Conservation (phyloP, 2,113 vertebrate species). For the Pimephales promelas region DNA sequence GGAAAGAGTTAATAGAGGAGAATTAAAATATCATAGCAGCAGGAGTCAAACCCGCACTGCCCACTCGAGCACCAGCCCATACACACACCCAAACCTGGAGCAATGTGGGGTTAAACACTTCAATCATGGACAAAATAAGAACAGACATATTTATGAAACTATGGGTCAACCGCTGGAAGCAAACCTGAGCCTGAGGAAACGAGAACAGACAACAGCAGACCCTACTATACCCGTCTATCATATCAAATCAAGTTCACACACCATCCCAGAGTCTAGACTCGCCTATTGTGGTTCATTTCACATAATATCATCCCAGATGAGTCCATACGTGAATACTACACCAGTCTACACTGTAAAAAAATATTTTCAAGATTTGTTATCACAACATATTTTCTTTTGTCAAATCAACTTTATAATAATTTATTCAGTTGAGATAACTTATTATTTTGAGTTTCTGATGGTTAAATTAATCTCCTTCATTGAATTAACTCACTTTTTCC, state of each 20-base stretch:
- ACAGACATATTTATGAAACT: conserved; percentile 2
- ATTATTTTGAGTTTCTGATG: too few species aligned
- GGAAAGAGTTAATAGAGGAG: too few species aligned
- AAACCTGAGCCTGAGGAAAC: neutral
- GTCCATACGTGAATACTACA: neutral
- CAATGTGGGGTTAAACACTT: neutral
- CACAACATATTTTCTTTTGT: too few species aligned
- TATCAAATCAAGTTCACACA: neutral
- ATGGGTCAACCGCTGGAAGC: neutral
- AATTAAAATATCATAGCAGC: conserved; percentile 22
- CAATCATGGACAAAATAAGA: neutral
- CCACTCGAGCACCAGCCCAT: neutral
- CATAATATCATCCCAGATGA: neutral
- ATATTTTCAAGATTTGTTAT: too few species aligned
- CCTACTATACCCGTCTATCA: neutral
- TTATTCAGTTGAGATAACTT: too few species aligned
- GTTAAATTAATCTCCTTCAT: too few species aligned
- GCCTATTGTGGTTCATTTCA: neutral
- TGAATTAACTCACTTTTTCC: too few species aligned
- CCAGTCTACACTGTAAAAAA: too few species aligned
- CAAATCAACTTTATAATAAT: too few species aligned
- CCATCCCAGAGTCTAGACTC: neutral
- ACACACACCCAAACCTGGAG: neutral
- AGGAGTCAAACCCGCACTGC: neutral
- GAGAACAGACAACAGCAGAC: neutral